Conservation (phyloP, 2,888 invertebrate species). For the Craniophora ligustri region DNA sequence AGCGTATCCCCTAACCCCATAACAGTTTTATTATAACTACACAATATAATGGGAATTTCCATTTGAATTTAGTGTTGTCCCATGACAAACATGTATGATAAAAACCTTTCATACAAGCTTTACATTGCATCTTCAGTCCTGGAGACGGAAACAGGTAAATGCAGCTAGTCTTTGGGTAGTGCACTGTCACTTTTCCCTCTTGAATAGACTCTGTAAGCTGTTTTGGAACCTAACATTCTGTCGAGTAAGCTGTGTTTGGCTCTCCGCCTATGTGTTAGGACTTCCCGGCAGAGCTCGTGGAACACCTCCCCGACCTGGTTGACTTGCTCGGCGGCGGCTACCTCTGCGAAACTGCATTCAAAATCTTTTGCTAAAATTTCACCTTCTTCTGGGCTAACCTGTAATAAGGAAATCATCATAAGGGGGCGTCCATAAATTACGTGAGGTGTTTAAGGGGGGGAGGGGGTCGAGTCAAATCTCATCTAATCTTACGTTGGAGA, state of each 20-base stretch:
- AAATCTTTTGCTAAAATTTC: constrained; percentile 96
- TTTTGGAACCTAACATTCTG: constrained; percentile 94
- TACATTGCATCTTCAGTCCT: constrained; percentile 19
- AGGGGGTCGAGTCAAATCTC: no score
- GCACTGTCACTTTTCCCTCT: constrained; percentile 97
- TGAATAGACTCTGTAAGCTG: constrained; percentile 92
- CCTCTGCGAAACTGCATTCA: constrained; percentile 96
- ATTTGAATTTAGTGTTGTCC: not conserved
- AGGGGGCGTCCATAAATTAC: no score
- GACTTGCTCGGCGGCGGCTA: constrained; percentile 96
- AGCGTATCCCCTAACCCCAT: no score
- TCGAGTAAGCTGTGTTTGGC: constrained; percentile 95
- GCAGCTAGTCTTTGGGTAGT: constrained; percentile 92
- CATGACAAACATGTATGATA: not conserved
- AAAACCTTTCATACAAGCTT: constrained; percentile 3
- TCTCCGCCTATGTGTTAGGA: constrained; percentile 93
- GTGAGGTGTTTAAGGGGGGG: no score
- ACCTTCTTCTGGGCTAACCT: constrained; percentile 95
- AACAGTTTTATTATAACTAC: constrained; percentile 1
- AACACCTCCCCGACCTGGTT: constrained; percentile 95
- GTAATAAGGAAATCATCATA: constrained; percentile 12
- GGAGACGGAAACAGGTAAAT: constrained; percentile 25
- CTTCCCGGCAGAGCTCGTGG: constrained; percentile 95
- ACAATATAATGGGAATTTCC: not conserved
- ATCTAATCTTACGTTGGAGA: no score